Conservation (phyloP, 2,888 invertebrate genomes). For the Lymantria dispar region DNA sequence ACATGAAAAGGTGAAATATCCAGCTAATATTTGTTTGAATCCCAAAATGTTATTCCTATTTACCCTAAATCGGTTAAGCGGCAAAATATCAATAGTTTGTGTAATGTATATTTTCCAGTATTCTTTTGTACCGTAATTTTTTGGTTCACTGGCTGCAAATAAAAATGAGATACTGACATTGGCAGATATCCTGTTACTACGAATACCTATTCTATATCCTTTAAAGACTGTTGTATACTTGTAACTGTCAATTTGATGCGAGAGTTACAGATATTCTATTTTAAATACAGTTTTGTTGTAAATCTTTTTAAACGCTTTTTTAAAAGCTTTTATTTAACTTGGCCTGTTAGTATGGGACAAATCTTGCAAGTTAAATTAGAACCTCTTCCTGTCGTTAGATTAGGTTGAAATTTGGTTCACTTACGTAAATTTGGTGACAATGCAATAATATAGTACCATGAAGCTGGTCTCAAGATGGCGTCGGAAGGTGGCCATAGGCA, state of each 20-base stretch:
- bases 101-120: neutral
- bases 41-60: neutral
- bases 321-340: no score
- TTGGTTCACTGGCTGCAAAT: slow-evolving; percentile 30
- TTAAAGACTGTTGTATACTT: slow-evolving; percentile 3
- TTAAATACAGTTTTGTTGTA: no score
- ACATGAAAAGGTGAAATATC: neutral
- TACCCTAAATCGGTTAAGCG: neutral
- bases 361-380: no score
- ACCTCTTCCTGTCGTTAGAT: no score
- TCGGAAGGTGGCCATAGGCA: no score
- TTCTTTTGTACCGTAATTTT: slow-evolving; percentile 20
- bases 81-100: neutral
- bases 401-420: no score
- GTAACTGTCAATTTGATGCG: slow-evolving; percentile 5
- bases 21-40: neutral
- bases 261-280: neutral
- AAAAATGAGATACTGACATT: slow-evolving; percentile 13
- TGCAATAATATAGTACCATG: no score
- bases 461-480: no score
- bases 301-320: no score
- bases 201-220: neutral
- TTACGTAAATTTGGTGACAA: no score
- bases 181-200: slow-evolving; percentile 3
- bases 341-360: no score